Base-by-base conservation (phyloP, 2,888 invertebrate genomes). In the Rotaria macrura region DNA sequence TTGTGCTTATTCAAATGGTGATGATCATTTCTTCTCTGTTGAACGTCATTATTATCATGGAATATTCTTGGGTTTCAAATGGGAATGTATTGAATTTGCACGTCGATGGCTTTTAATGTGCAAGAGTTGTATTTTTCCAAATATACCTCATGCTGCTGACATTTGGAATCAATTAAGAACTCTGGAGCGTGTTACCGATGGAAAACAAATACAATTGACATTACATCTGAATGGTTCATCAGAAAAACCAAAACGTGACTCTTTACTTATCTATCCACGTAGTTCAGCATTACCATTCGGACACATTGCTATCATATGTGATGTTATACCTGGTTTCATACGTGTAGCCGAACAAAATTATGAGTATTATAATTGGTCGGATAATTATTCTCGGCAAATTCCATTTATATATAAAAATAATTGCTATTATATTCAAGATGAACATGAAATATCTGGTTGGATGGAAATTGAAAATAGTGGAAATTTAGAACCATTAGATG, bases 31-130 rank as follows among this genome's bases (percentile, higher is more conserved):
- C 12, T 74, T 43, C 7, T 40, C 43, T 23, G 25, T 74, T 20
- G 74, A 74, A 74, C 74, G 74, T 0, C 40, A 74, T 25, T 74
- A 74, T 74, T 74, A 40, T 74, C 74, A 74, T 43, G 74, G 74
- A 20, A 74, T 74, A 7, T 74, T 74, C 43, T 40, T 74, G 74
- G 74, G 74, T 9, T 74, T 74, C 25, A 74, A 74, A 74, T 74
- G 74, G 74, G 40, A 74, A 74, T 74, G 74, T 74, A 43, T 74
- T 40, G 74, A 74, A 74, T 74, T 74, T 25, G 74, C 74, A 23
- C 74, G 74, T 43, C 38, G 74, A 74, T 74, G 74, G 74, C 38
- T 74, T 74, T 74, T 74, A 43, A 74, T 74, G 74, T 40, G 43
- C 43, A 74, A 74, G n/a, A 74, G 74, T 40, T 74, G 74, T n/a